Conservation (phyloP, 2,113 vertebrate species). For the Pimephales promelas region DNA sequence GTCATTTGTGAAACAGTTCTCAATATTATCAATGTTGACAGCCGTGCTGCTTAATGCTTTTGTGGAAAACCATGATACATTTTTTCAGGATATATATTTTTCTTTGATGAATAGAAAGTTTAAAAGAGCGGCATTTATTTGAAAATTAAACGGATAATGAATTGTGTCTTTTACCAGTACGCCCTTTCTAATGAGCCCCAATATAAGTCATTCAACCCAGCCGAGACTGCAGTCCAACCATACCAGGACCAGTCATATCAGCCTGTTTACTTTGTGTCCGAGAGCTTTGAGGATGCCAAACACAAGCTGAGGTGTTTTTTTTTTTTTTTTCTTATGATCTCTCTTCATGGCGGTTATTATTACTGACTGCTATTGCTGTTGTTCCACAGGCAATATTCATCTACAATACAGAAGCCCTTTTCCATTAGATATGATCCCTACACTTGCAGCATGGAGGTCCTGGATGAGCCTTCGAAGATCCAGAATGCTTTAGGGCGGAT, state of each 20-base stretch:
- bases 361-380: background rate
- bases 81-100: background rate
- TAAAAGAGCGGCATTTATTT: background rate
- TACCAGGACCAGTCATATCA: conserved; percentile 84
- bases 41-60: background rate
- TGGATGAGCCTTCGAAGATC: conserved; percentile 77
- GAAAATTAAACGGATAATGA: background rate
- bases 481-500: conserved; percentile 71
- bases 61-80: background rate
- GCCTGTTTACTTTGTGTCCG: conserved; percentile 83
- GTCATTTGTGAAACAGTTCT: background rate
- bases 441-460: conserved; percentile 76
- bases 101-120: background rate
- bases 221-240: conserved; percentile 76
- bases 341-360: background rate
- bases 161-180: conserved; percentile 67
- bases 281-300: conserved; percentile 85
- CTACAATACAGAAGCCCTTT: conserved; percentile 79
- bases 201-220: conserved; percentile 78
- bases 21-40: background rate
- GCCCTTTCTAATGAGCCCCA: conserved; percentile 81
- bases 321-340: background rate
- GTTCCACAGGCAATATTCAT: conserved; percentile 73
- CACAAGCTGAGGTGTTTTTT: conserved; percentile 70
- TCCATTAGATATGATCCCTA: conserved; percentile 74